phyloP scores from a whole-genome alignment of 1,140 invertebrate species.

The Micrasema minimum region DNA sequence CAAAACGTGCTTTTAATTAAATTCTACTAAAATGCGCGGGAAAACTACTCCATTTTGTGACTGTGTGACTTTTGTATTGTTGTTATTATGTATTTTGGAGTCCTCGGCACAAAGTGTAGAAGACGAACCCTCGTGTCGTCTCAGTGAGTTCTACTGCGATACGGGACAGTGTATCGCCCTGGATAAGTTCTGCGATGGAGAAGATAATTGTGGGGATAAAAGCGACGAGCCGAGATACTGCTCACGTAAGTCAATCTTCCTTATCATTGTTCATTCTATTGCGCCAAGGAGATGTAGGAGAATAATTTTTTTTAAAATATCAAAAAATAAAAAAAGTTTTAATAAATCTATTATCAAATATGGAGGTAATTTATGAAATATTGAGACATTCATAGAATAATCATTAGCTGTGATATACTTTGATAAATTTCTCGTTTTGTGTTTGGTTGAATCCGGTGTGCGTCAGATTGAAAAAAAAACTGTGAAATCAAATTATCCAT shows the following conservation, averaged over 20 bases:
- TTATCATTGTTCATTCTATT: too few relatives aligned
- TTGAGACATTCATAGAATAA: too few relatives aligned
- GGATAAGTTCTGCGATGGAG: slow-evolving; percentile 82
- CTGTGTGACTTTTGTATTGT: neutral
- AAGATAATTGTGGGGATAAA: slow-evolving; percentile 81
- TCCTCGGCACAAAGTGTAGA: slow-evolving; percentile 23
- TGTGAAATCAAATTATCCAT: too few relatives aligned
- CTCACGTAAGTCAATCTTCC: slow-evolving; percentile 85
- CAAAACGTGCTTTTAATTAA: too few relatives aligned
- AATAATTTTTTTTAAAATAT: too few relatives aligned
- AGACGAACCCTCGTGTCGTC: slow-evolving; percentile 67
- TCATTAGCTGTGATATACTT: too few relatives aligned
- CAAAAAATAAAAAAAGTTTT: neutral
- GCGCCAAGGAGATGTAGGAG: too few relatives aligned
- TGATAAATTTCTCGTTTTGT: too few relatives aligned
- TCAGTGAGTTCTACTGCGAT: slow-evolving; percentile 81
- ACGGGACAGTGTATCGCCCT: slow-evolving; percentile 78
- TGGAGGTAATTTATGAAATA: neutral
- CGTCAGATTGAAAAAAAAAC: too few relatives aligned
- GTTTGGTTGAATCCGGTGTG: too few relatives aligned
- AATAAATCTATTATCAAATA: neutral
- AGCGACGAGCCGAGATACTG: slow-evolving; percentile 82
- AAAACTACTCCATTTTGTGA: too few relatives aligned
- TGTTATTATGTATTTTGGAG: slow-evolving; percentile 21
- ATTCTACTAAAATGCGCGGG: too few relatives aligned